A percentile compares a stretch with the other conserved stretches of the same genome.
These are phyloP conservation scores for Eublepharis macularius DNA, from an alignment of 2,113 vertebrate genomes.

Conservation along the genomic window DNA sequence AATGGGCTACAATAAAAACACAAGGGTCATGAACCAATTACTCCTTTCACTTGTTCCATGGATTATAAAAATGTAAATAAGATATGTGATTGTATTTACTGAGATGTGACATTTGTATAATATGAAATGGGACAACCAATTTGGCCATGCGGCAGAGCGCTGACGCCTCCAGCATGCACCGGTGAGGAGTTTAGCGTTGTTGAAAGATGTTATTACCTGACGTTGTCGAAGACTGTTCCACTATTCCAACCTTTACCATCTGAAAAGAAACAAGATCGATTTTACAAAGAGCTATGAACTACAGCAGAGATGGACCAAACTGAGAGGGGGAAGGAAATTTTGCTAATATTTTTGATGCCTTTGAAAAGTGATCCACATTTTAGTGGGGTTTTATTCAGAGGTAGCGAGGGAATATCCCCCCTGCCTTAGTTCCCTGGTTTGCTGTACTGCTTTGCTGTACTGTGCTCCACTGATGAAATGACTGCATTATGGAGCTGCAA, in stretches of 20 bases:
- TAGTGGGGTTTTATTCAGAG: background rate
- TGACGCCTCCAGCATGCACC: background rate
- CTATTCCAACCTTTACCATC: slow-evolving; percentile 96
- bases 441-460: background rate
- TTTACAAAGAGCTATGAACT: slow-evolving; percentile 3
- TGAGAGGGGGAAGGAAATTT: background rate
- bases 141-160: background rate
- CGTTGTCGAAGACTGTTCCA: slow-evolving; percentile 90
- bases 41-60: too few species aligned
- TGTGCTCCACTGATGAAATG: background rate
- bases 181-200: background rate
- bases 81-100: too few species aligned
- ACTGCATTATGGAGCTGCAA: background rate
- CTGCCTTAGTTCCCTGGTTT: background rate
- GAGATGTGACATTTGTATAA: too few species aligned
- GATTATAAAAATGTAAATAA: too few species aligned
- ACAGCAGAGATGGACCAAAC: background rate
- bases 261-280: slow-evolving; percentile 62
- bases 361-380: background rate
- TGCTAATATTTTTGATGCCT: background rate
- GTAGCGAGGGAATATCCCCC: background rate
- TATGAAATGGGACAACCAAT: too few species aligned
- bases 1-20: background rate
- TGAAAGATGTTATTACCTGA: slow-evolving; percentile 79
- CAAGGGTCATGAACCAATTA: too few species aligned